Base-by-base conservation (phyloP, 1,140 invertebrate genomes). In the Bombus confusus region DNA sequence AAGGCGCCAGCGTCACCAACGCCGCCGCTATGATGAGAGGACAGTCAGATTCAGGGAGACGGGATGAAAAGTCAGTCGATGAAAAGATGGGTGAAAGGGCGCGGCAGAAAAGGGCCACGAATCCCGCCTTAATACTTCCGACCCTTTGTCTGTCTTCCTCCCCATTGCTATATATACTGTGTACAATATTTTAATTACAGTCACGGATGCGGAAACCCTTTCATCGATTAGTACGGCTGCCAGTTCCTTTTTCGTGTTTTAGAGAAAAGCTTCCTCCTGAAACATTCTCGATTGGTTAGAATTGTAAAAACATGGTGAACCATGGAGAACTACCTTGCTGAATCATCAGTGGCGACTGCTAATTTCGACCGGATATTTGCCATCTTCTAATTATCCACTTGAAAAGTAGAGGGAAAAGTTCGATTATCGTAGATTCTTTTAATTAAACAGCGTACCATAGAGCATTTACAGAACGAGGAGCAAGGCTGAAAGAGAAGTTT, bases 131-230 rank as follows among this genome's bases (percentile, higher is more conserved):
- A 43, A 86, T 76, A 83, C 73, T 86, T 69, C 72, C 59, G 47
- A 57, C 47, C 59, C 64, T 86, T 86, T 82, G 71, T 86, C 72
- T 59, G 34, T 8, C 78, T 31, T 34, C 28, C 31, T 8, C 1
- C 37, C 25, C 28, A 39, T n/a, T 18, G 39, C 28, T 80, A 47
- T 84, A 57, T 77, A 77, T 72, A 84, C 74, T 66, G 69, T 80
- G 83, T 74, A 81, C 83, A 68, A 79, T 81, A 85, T 85, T 85
- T 85, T 85, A 85, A 85, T 85, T 85, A 85, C 83, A 80, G 57
- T 73, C 52, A 34, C 59, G 78, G 68, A 43, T 25, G 83, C 59
- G 43, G 69, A 34, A 62, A 41, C 41, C 31, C 57, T 79, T 84
- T 84, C 83, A 84, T 84, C 66, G 83, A 84, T 80, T 77, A 79